Conservation (phyloP, 2,888 invertebrate genomes). For the Abrostola tripartita region DNA sequence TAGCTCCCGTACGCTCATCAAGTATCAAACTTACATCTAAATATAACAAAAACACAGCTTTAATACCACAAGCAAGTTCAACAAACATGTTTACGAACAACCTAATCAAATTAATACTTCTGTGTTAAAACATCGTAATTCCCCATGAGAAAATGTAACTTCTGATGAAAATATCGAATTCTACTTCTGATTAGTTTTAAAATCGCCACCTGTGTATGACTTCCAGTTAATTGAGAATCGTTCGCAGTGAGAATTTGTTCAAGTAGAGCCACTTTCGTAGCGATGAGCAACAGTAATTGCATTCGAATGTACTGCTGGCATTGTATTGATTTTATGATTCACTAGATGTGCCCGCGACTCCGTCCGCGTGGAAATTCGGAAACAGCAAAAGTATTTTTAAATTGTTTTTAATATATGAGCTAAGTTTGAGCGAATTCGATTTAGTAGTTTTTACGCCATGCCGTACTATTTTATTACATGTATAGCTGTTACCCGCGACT, state of each 20-base stretch:
- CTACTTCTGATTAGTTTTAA: slow-evolving; percentile 26
- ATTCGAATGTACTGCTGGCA: slow-evolving; percentile 37
- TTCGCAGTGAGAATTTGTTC: slow-evolving; percentile 45
- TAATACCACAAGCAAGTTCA: not conserved
- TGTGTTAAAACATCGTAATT: slow-evolving; percentile 1
- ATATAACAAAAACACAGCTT: not conserved
- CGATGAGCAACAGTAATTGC: slow-evolving; percentile 47
- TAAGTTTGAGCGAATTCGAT: too few relatives aligned
- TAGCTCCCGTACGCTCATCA: too few relatives aligned
- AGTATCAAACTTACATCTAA: too few relatives aligned
- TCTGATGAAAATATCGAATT: slow-evolving; percentile 30
- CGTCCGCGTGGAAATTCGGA: too few relatives aligned
- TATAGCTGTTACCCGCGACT: too few relatives aligned
- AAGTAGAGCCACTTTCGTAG: slow-evolving; percentile 48
- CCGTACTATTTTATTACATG: too few relatives aligned
- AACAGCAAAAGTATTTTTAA: too few relatives aligned
- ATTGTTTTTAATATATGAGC: too few relatives aligned
- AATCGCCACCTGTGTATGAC: slow-evolving; percentile 59
- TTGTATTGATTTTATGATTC: slow-evolving; percentile 43
- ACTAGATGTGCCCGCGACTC: too few relatives aligned
- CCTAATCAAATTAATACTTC: not conserved
- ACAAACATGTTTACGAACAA: not conserved
- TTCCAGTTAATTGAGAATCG: slow-evolving; percentile 61
- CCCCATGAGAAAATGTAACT: slow-evolving; percentile 17
- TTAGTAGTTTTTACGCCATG: too few relatives aligned